Conservation (phyloP, 1,140 invertebrate genomes). For the Zaprionus vittiger region DNA sequence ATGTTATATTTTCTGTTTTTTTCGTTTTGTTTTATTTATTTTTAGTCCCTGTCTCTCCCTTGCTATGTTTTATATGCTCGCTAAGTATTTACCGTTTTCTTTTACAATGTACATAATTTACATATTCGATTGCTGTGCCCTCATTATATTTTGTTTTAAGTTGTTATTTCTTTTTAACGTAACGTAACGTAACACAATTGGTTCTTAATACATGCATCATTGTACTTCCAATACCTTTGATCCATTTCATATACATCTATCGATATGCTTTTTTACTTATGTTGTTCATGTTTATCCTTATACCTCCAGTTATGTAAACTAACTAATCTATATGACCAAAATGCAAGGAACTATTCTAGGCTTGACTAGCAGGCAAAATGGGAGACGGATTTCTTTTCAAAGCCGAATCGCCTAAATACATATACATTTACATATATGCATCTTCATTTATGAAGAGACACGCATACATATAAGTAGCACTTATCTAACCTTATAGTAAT, state of each 20-base stretch:
- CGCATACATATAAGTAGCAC: slow-evolving; percentile 36
- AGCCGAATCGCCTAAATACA: slow-evolving; percentile 36
- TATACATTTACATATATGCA: slow-evolving; percentile 33
- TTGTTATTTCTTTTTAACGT: slow-evolving; percentile 75
- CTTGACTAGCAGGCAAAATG: slow-evolving; percentile 36
- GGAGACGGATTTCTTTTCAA: slow-evolving; percentile 34
- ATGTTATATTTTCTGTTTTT: slow-evolving; percentile 40
- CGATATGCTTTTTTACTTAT: slow-evolving; percentile 17
- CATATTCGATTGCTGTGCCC: slow-evolving; percentile 70
- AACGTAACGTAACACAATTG: slow-evolving; percentile 21
- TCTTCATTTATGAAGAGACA: slow-evolving; percentile 1
- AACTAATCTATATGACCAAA: slow-evolving; percentile 56
- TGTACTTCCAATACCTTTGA: background rate
- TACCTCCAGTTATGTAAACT: slow-evolving; percentile 27
- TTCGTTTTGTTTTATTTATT: slow-evolving; percentile 55
- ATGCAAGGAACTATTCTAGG: slow-evolving; percentile 51
- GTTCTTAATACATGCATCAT: slow-evolving; percentile 24
- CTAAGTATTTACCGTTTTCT: slow-evolving; percentile 68
- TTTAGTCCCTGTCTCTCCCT: slow-evolving; percentile 65
- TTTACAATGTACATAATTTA: slow-evolving; percentile 74
- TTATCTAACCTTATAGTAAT: slow-evolving; percentile 17
- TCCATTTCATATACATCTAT: slow-evolving; percentile 18
- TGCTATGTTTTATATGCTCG: slow-evolving; percentile 65
- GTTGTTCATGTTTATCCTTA: background rate
- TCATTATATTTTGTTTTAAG: slow-evolving; percentile 62